phyloP scores from a whole-genome alignment of 2,113 vertebrate species.

The Limanda limanda region DNA sequence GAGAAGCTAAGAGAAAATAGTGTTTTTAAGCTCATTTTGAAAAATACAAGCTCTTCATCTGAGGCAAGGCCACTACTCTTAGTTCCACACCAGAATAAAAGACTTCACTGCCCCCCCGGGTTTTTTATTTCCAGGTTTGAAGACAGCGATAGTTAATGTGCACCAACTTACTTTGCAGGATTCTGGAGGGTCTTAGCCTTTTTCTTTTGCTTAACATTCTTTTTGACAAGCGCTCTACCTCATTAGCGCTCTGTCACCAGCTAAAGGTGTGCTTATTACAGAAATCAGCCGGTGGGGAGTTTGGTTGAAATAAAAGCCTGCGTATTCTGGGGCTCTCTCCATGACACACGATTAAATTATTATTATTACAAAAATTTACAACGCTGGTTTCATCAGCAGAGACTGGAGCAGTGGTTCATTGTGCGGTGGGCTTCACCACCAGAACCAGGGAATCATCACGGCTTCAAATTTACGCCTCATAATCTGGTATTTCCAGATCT shows the following conservation, averaged over 20 bases:
- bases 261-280: constrained; percentile 63
- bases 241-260: constrained; percentile 47
- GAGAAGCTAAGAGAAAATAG: not conserved
- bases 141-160: constrained; percentile 42
- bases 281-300: constrained; percentile 53
- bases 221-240: constrained; percentile 53
- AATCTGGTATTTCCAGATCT: constrained; percentile 17
- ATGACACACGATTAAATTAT: constrained; percentile 52
- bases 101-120: constrained; percentile 27
- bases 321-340: constrained; percentile 14
- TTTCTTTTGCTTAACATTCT: constrained; percentile 40
- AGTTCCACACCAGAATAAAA: constrained; percentile 25
- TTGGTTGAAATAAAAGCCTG: constrained; percentile 46
- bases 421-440: constrained; percentile 10
- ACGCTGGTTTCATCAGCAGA: constrained; percentile 50
- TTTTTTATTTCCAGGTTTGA: constrained; percentile 45
- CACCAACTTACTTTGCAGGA: constrained; percentile 52
- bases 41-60: constrained; percentile 21
- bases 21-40: constrained; percentile 15
- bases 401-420: constrained; percentile 8
- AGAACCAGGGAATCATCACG: not conserved
- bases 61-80: constrained; percentile 2
- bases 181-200: constrained; percentile 34
- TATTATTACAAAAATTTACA: too few relatives aligned
- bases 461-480: constrained; percentile 3